These are phyloP conservation scores for Morone saxatilis DNA, from an alignment of 2,113 vertebrate genomes.

Conservation along the genomic window DNA sequence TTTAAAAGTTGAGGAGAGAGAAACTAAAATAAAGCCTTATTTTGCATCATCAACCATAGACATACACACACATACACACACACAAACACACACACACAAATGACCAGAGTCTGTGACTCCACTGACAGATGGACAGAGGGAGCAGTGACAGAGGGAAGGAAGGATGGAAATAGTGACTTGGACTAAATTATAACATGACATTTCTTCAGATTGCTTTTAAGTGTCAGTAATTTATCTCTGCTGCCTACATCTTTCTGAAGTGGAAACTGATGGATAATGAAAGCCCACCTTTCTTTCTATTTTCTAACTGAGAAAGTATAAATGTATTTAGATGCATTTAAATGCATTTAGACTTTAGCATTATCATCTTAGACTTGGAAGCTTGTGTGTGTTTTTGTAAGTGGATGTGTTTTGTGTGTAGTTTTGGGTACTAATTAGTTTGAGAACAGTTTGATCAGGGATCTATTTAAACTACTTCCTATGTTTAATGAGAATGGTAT, in stretches of 20 bases:
- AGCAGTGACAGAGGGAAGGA: conserved; percentile 8
- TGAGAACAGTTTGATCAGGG: conserved; percentile 32
- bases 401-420: background rate
- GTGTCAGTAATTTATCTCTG: conserved; percentile 9
- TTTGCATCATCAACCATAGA: background rate
- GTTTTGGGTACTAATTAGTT: conserved; percentile 15
- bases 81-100: background rate
- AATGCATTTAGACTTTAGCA: conserved; percentile 17
- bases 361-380: conserved; percentile 15
- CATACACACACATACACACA: background rate
- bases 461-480: conserved; percentile 22
- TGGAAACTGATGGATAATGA: conserved; percentile 21
- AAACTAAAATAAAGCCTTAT: conserved; percentile 1
- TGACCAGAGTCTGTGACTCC: conserved; percentile 10
- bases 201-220: conserved; percentile 38
- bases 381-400: conserved; percentile 21
- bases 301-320: conserved; percentile 20
- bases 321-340: no score
- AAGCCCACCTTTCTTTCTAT: conserved; percentile 16
- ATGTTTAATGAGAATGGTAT: conserved; percentile 34
- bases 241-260: background rate
- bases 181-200: conserved; percentile 24
- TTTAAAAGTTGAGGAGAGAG: conserved; percentile 18
- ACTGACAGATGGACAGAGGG: conserved; percentile 49
- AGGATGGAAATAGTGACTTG: conserved; percentile 23